Percentiles rank a stretch among this genome's conserved stretches.
These are phyloP conservation scores for Campylomormyrus numenius DNA, from an alignment of 2,113 vertebrate genomes.

Conservation along the genomic window DNA sequence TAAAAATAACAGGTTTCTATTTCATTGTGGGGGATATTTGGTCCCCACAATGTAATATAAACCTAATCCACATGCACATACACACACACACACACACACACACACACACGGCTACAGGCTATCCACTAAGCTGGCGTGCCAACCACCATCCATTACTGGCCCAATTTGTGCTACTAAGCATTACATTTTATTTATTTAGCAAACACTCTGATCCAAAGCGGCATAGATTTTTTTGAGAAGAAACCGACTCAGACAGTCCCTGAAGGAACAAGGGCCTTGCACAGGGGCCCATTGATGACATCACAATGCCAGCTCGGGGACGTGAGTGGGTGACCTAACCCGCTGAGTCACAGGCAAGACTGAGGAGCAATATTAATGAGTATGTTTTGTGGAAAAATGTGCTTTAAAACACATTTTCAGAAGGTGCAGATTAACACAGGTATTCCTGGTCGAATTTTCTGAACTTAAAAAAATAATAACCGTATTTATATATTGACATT, in stretches of 20 bases:
- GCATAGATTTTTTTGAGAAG: not conserved
- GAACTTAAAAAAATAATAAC: not conserved
- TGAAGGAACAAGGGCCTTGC: not conserved
- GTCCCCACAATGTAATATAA: no score
- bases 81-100: no score
- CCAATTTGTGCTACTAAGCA: not conserved
- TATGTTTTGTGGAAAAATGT: not conserved
- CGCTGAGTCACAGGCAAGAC: not conserved
- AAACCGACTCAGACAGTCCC: not conserved
- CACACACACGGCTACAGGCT: not conserved
- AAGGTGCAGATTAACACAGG: not conserved
- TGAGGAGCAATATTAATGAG: not conserved
- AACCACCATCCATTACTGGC: not conserved
- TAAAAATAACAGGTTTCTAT: no score
- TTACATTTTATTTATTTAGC: not conserved
- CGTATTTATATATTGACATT: not conserved
- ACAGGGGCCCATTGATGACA: not conserved
- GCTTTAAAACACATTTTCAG: not conserved
- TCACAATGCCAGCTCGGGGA: not conserved
- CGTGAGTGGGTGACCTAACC: not conserved
- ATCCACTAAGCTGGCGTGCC: not conserved
- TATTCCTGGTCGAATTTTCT: not conserved
- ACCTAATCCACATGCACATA: no score
- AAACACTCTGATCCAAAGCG: not conserved
- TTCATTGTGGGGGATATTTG: no score